Base-by-base conservation (phyloP, 2,888 invertebrate genomes). In the Agonopterix alstromeriana region DNA sequence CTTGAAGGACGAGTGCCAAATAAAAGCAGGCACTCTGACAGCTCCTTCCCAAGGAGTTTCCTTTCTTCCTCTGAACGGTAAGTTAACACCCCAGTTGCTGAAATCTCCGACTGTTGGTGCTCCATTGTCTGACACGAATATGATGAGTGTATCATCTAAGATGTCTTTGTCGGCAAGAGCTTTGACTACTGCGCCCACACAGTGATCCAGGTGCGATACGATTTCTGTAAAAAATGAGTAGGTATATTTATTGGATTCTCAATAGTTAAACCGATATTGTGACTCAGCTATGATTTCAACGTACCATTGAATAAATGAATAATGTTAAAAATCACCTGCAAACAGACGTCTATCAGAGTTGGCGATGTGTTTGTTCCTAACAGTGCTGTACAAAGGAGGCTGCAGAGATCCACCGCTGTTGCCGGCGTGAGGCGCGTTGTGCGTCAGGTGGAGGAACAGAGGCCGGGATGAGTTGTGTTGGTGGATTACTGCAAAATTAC, bases 51-150 rank as follows among this genome's bases (percentile, higher is more conserved):
- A 96, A 0, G 95, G 88, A 0, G 95, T 93, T 58, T 92, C 89
- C 78, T 98, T 98, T 73, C 94, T 94, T 11, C 95, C 95, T 70
- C 94, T 89, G 1, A 95, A 86, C 2, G 95, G 95, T 81, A 92
- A 92, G 74, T 95, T 95, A 3, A 94, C 93, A 0, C 93, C 95
- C 56, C 92, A 91, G 72, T 97, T 97, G 45, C 90, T 85, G 63
- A 94, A 92, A 42, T 91, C 71, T 0, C 96, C 97, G 42, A 90
- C 88, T 0, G 95, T 93, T 0, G 95, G 95, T 0, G 94, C 95
- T 0, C 97, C 97, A 69, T 98, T 98, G 71, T 98, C 98, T 7
- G 97, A 95, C 55, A 94, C 92, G 70, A 98, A 98, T 2, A 98
- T 73, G 42, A 98, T 91, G 17, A 98, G 91, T 0, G 96, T 94